Conservation (phyloP, 2,888 invertebrate genomes). For the Ischnura elegans region DNA sequence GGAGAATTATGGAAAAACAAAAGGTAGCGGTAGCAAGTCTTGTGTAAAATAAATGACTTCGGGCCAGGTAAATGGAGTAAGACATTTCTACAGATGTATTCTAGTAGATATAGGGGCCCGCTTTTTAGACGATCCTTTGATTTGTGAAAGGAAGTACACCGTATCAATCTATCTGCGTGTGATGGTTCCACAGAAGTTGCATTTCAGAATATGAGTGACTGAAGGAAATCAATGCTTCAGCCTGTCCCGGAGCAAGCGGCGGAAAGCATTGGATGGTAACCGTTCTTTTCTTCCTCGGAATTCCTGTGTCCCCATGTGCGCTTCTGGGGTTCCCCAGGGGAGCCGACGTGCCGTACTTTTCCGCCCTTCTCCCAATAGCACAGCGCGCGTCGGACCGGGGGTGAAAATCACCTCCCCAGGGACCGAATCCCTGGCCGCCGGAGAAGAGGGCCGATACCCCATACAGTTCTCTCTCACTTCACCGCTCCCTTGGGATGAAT, state of each 20-base stretch:
- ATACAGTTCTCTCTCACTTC: not conserved
- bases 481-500: not conserved
- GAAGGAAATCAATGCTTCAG: not conserved
- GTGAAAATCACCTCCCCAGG: constrained; percentile 2
- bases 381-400: not conserved
- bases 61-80: too few relatives aligned
- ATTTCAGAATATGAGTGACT: too few relatives aligned
- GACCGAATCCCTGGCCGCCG: not conserved
- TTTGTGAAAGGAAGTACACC: too few relatives aligned
- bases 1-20: too few relatives aligned
- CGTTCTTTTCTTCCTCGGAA: not conserved
- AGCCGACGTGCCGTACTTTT: not conserved
- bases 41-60: too few relatives aligned
- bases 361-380: not conserved
- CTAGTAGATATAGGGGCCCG: too few relatives aligned
- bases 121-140: not conserved
- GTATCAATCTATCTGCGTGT: too few relatives aligned
- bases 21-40: too few relatives aligned
- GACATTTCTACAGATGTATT: too few relatives aligned
- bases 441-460: not conserved
- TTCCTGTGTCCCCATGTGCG: not conserved
- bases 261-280: not conserved
- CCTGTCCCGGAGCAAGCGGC: not conserved
- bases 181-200: too few relatives aligned
- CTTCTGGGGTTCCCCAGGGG: not conserved